Conservation (phyloP, 2,797 vertebrate genomes). For the Threskiornis aethiopicus region DNA sequence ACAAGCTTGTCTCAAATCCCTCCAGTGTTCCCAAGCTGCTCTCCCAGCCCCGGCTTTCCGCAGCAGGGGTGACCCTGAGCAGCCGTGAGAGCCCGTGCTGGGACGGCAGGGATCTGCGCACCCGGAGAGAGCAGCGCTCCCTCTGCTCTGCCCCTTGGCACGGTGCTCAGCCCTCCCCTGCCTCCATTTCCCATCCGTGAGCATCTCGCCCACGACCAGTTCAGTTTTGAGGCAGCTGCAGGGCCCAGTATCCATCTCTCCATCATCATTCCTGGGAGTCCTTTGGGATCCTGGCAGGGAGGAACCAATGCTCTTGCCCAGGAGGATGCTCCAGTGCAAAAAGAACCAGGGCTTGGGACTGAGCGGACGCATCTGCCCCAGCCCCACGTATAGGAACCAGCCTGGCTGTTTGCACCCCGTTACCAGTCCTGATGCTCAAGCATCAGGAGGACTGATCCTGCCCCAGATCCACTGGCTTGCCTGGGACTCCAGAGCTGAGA, state of each 20-base stretch:
- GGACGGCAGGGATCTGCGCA: neutral
- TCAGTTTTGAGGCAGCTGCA: neutral
- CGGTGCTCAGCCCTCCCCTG: neutral
- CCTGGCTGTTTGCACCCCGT: neutral
- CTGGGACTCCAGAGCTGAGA: neutral
- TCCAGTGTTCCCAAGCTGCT: neutral
- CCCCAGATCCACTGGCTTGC: neutral
- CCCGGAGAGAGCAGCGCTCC: neutral
- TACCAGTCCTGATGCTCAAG: neutral
- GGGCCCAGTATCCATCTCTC: neutral
- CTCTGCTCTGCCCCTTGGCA: neutral
- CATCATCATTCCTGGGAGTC: neutral
- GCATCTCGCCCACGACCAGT: neutral
- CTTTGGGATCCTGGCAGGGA: neutral
- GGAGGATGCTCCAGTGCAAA: neutral
- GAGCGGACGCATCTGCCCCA: neutral
- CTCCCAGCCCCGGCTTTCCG: neutral
- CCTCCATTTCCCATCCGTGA: neutral
- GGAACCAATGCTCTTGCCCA: neutral
- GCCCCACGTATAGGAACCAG: rapidly evolving
- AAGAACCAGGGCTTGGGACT: neutral
- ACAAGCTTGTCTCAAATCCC: neutral
- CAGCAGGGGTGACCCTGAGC: neutral
- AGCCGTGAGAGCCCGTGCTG: rapidly evolving
- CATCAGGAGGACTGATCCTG: neutral